These are phyloP conservation scores for Gambelia wislizenii DNA, from an alignment of 2,797 vertebrate genomes.

Conservation along the genomic window DNA sequence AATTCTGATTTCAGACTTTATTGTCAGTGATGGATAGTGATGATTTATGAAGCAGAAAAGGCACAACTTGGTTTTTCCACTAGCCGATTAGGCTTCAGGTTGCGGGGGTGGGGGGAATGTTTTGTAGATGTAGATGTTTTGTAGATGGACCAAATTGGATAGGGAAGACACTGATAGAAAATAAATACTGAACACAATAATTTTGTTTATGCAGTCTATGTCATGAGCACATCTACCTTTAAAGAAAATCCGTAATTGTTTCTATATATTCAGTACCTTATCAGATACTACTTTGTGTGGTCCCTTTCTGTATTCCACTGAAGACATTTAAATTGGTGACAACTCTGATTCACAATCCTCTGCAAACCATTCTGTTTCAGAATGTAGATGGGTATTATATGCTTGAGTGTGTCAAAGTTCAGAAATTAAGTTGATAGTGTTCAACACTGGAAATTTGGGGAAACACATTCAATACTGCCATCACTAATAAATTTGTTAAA, in stretches of 20 bases:
- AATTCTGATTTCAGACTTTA: conserved; percentile 41
- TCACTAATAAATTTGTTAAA: too few species aligned
- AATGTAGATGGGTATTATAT: neutral
- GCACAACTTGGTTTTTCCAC: conserved; percentile 12
- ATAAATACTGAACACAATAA: neutral
- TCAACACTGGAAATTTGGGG: too few species aligned
- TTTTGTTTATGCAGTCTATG: neutral
- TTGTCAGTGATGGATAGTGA: conserved; percentile 28
- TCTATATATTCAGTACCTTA: neutral
- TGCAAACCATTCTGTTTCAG: neutral
- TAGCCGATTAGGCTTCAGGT: neutral
- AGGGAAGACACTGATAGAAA: conserved; percentile 5
- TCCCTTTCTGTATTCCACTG: neutral
- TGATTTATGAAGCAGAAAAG: neutral
- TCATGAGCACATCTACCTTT: neutral
- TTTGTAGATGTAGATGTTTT: too few species aligned
- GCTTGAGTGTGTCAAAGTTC: neutral
- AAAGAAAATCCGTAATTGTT: neutral
- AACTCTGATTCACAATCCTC: neutral
- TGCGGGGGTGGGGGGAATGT: neutral
- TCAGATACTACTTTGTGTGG: neutral
- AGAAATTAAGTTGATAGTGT: too few species aligned
- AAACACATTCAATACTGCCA: too few species aligned
- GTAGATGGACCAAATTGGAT: conserved; percentile 15
- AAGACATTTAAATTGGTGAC: neutral